Conservation (phyloP, 2,113 vertebrate species). For the Hyperopisus bebe region DNA sequence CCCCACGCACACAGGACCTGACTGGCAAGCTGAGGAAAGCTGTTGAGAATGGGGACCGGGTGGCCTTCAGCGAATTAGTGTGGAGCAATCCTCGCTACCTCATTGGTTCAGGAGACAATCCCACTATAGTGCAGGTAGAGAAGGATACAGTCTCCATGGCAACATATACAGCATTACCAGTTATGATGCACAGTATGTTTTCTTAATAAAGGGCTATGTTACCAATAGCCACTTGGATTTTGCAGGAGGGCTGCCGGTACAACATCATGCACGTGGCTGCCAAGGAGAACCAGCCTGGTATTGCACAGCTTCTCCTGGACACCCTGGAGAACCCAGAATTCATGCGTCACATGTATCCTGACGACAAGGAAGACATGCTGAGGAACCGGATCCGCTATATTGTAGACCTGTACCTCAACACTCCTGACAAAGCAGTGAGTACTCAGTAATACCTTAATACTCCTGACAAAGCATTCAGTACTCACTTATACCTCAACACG, state of each 20-base stretch:
- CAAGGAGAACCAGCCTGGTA: slow-evolving; percentile 78
- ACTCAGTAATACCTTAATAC: neutral
- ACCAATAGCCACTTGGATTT: neutral
- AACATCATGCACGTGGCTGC: slow-evolving; percentile 95
- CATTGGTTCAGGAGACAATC: slow-evolving; percentile 94
- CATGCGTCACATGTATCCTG: slow-evolving; percentile 96
- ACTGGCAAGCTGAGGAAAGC: slow-evolving; percentile 82
- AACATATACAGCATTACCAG: neutral
- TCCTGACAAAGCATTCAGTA: neutral
- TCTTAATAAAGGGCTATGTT: slow-evolving; percentile 15
- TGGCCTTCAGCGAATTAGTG: slow-evolving; percentile 69
- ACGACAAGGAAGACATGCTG: slow-evolving; percentile 77
- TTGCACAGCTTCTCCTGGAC: slow-evolving; percentile 79
- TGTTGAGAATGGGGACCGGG: slow-evolving; percentile 79
- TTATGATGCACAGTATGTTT: neutral
- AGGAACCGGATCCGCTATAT: slow-evolving; percentile 84
- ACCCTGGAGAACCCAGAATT: slow-evolving; percentile 85
- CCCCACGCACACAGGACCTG: slow-evolving; percentile 83
- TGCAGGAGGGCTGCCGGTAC: slow-evolving; percentile 89
- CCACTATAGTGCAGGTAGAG: slow-evolving; percentile 85
- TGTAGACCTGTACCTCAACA: slow-evolving; percentile 93
- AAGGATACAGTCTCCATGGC: neutral
- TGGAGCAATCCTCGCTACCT: slow-evolving; percentile 97
- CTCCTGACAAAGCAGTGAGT: slow-evolving; percentile 83
- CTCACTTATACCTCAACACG: slow-evolving; percentile 64